Conservation (phyloP, 2,797 vertebrate genomes). For the Sebastes minor region DNA sequence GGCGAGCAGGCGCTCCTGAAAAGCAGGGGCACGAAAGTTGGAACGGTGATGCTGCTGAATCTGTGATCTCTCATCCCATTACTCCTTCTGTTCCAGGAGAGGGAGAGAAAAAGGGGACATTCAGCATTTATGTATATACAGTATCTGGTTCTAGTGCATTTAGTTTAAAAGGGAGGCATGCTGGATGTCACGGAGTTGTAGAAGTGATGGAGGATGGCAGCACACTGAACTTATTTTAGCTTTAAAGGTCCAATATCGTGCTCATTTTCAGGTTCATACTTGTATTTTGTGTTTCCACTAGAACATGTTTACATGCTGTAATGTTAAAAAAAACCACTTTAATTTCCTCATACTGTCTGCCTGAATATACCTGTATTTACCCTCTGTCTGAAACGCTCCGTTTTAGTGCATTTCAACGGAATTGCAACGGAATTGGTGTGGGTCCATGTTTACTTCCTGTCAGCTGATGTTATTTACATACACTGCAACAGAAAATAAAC, state of each 20-base stretch:
- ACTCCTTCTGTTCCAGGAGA: background rate
- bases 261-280: no score
- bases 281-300: no score
- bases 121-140: constrained; percentile 26
- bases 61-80: constrained; percentile 42
- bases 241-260: background rate
- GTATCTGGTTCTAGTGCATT: constrained; percentile 41
- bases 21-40: constrained; percentile 23
- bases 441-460: no score
- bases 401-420: no score
- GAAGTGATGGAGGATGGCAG: constrained; percentile 1
- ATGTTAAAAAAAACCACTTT: no score
- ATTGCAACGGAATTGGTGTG: no score
- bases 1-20: constrained; percentile 30
- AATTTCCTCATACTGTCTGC: no score
- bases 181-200: constrained; percentile 1
- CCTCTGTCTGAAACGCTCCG: no score
- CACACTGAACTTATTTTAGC: background rate
- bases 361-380: no score
- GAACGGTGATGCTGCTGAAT: constrained; percentile 30
- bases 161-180: constrained; percentile 20
- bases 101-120: constrained; percentile 9
- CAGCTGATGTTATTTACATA: no score
- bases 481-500: no score
- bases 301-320: no score